These are phyloP conservation scores for Cirrhinus mrigala DNA, from an alignment of 2,797 vertebrate species.

Conservation along the genomic window DNA sequence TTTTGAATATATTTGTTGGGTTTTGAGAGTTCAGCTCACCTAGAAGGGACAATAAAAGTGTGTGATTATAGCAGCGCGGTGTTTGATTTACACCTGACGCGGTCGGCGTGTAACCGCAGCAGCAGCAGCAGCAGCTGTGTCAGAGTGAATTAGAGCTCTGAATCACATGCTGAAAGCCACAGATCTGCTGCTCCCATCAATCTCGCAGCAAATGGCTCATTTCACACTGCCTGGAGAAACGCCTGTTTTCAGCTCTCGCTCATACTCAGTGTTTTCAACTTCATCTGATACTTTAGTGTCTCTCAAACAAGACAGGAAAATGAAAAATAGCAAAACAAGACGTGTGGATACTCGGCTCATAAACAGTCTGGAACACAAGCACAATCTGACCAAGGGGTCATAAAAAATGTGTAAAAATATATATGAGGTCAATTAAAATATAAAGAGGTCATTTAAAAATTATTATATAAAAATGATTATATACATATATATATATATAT, in stretches of 20 bases:
- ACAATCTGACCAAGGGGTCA: neutral
- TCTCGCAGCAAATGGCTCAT: conserved; percentile 9
- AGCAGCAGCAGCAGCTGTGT: neutral
- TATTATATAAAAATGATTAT: neutral
- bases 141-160: conserved; percentile 13
- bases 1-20: neutral
- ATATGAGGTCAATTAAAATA: no score
- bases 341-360: neutral
- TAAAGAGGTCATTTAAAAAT: neutral
- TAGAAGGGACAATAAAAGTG: neutral
- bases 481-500: no score
- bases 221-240: neutral
- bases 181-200: conserved; percentile 29
- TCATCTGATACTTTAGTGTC: neutral
- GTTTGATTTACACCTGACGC: conserved; percentile 30
- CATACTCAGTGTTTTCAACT: neutral
- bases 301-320: neutral
- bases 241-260: neutral
- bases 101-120: neutral
- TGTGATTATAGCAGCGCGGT: neutral
- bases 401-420: no score
- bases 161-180: conserved; percentile 13
- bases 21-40: conserved; percentile 7
- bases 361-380: neutral
- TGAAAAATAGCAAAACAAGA: neutral